Evolutionary conservation across 2,113 vertebrate genomes (phyloP).

Genomic region (Actenoides lindsayi): DNA sequence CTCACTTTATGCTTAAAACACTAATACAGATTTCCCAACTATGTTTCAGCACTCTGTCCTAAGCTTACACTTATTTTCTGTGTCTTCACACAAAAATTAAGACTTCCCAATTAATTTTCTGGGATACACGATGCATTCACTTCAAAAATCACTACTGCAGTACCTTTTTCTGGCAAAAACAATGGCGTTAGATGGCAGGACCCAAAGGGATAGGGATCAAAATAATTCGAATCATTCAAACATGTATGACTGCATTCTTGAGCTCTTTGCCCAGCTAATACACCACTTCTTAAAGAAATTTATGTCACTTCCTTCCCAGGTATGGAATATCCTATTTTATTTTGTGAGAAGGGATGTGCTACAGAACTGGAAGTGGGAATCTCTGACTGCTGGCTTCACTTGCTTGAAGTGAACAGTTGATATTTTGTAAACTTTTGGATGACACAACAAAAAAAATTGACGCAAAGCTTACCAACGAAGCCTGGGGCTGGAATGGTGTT

Average conservation of each 20-base stretch:
- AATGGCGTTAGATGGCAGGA: not conserved
- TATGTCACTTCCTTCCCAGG: not conserved
- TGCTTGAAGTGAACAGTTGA: not conserved
- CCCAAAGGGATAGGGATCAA: not conserved
- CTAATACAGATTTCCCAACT: not conserved
- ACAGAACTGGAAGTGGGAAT: not conserved
- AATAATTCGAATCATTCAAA: slow-evolving; percentile 4
- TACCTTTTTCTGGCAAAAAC: not conserved
- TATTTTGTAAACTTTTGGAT: not conserved
- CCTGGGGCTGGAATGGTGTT: not conserved
- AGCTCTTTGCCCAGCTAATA: not conserved
- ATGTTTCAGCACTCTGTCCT: not conserved
- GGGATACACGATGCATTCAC: not conserved
- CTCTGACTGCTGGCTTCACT: not conserved
- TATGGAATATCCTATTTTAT: not conserved
- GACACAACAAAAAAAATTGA: not conserved
- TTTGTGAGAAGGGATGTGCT: not conserved
- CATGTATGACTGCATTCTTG: not conserved
- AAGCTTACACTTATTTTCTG: not conserved
- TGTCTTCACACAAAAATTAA: not conserved
- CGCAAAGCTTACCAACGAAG: not conserved
- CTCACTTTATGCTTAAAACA: not conserved
- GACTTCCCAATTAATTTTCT: not conserved
- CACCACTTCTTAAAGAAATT: not conserved
- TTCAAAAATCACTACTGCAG: not conserved